These are phyloP conservation scores for Phalloptychus januarius DNA, from an alignment of 2,797 vertebrate species.

Conservation along the genomic window DNA sequence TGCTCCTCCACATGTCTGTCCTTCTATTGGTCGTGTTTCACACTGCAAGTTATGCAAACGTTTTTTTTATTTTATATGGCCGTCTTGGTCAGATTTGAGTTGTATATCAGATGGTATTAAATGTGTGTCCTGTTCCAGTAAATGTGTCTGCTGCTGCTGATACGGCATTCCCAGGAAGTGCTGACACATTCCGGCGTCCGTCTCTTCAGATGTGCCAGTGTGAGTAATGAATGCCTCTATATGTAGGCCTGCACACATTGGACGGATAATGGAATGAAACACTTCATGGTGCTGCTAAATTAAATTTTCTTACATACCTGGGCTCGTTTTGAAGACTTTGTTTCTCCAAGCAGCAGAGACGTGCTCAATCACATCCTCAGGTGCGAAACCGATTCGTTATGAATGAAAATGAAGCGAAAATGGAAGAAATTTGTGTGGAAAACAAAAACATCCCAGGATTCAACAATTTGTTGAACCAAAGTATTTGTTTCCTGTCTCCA, in stretches of 20 bases:
- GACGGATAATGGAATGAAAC: background rate
- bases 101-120: background rate
- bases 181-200: conserved; percentile 26
- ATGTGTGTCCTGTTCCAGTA: conserved; percentile 40
- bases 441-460: background rate
- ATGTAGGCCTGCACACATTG: background rate
- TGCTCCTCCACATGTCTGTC: background rate
- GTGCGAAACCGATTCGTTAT: background rate
- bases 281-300: background rate
- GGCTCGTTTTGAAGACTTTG: background rate
- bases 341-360: background rate
- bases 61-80: background rate
- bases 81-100: background rate
- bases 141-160: conserved; percentile 47
- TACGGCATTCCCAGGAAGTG: conserved; percentile 47
- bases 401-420: background rate
- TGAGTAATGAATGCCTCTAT: background rate
- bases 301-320: background rate
- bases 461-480: background rate
- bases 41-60: background rate
- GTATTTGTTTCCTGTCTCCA: background rate
- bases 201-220: background rate
- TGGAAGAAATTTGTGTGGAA: background rate
- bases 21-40: background rate
- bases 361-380: background rate